Percentiles rank a stretch among this genome's conserved stretches.
These are phyloP conservation scores for Urocolius indicus DNA, from an alignment of 2,113 vertebrate genomes.

Conservation along the genomic window DNA sequence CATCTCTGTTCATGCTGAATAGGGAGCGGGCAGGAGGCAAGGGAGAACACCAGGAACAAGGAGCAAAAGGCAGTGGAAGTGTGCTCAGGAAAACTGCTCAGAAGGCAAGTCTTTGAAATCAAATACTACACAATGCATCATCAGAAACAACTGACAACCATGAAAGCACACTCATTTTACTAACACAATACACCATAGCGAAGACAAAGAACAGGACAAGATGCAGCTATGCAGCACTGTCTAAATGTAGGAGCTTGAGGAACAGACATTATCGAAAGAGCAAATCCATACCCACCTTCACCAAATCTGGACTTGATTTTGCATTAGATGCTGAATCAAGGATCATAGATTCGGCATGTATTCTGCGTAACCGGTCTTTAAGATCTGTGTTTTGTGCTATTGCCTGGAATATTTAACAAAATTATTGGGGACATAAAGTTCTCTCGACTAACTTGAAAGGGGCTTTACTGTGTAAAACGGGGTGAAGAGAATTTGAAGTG, in stretches of 20 bases:
- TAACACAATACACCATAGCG: background rate
- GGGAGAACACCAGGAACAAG: background rate
- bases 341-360: constrained; percentile 93
- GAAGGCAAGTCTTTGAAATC: background rate
- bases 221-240: background rate
- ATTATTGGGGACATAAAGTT: constrained; percentile 75
- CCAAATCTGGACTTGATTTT: constrained; percentile 85
- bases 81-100: background rate
- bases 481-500: background rate
- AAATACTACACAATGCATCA: background rate
- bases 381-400: constrained; percentile 96
- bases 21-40: background rate
- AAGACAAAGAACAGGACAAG: background rate
- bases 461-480: constrained; percentile 15
- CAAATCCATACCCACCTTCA: constrained; percentile 91
- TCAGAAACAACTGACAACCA: constrained; percentile 1
- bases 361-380: constrained; percentile 95
- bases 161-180: background rate
- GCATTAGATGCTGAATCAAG: constrained; percentile 85
- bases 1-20: background rate
- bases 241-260: background rate
- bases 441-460: background rate
- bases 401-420: constrained; percentile 89
- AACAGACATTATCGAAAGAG: background rate
- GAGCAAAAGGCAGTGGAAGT: background rate